Evolutionary conservation across 2,113 vertebrate species (phyloP).

Genomic region (Sminthopsis crassicaudata): DNA sequence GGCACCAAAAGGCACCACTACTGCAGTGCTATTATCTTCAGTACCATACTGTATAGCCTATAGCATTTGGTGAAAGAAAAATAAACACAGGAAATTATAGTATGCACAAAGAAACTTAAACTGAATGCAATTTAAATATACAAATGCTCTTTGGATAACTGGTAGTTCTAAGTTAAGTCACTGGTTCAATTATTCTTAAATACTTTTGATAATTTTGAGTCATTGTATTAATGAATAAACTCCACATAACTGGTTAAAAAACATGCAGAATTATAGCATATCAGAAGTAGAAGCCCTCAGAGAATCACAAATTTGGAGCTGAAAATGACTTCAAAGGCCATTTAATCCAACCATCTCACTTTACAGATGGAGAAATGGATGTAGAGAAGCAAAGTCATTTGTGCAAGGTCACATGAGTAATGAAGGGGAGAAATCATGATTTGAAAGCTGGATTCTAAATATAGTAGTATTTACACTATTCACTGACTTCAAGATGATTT

Average conservation of each 20-base stretch:
- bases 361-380: neutral
- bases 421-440: neutral
- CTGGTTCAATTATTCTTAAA: neutral
- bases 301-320: neutral
- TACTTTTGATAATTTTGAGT: neutral
- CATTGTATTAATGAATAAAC: neutral
- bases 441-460: neutral
- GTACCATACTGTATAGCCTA: conserved; percentile 94
- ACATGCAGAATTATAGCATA: neutral
- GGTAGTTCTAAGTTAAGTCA: neutral
- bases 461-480: neutral
- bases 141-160: neutral
- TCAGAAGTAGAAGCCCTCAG: neutral
- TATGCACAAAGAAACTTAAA: neutral
- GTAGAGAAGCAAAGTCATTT: neutral
- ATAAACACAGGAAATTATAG: conserved; percentile 20
- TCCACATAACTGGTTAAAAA: neutral
- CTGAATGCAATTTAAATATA: neutral
- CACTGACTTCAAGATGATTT: neutral
- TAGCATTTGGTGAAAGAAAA: conserved; percentile 40
- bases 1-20: conserved; percentile 96
- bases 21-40: conserved; percentile 95
- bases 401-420: neutral
- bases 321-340: neutral
- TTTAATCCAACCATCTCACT: neutral